These are phyloP conservation scores for Heteromyza rotundicornis DNA, from an alignment of 2,888 invertebrate species.

Conservation along the genomic window DNA sequence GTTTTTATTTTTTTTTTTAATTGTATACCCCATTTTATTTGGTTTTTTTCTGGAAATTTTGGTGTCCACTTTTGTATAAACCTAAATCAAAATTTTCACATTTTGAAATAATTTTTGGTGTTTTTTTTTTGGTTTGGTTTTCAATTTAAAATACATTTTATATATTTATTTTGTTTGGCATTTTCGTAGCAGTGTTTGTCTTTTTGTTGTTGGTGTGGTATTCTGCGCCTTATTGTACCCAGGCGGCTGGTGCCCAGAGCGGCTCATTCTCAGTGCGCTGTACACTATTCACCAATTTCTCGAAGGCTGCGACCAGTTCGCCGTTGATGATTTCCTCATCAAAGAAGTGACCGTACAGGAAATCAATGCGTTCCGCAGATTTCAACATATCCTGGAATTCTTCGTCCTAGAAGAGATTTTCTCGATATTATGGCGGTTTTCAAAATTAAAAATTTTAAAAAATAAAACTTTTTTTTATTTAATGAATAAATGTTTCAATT, in stretches of 20 bases:
- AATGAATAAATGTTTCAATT: too few relatives aligned
- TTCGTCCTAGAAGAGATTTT: slow-evolving; percentile 75
- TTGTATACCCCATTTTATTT: slow-evolving; percentile 6
- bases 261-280: slow-evolving; percentile 90
- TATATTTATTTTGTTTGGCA: slow-evolving; percentile 28
- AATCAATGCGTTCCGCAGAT: slow-evolving; percentile 86
- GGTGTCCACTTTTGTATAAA: neutral
- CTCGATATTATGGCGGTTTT: slow-evolving; percentile 23
- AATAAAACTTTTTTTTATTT: too few relatives aligned
- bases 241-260: slow-evolving; percentile 93
- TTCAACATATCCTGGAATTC: slow-evolving; percentile 88
- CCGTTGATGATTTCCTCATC: slow-evolving; percentile 94
- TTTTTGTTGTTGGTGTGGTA: slow-evolving; percentile 24
- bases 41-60: neutral
- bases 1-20: neutral
- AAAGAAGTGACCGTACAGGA: slow-evolving; percentile 91
- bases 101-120: slow-evolving; percentile 21
- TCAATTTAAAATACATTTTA: slow-evolving; percentile 11
- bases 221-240: slow-evolving; percentile 77
- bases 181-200: slow-evolving; percentile 36
- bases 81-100: slow-evolving; percentile 1
- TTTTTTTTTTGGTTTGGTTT: slow-evolving; percentile 15
- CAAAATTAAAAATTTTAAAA: slow-evolving; percentile 20
- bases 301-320: slow-evolving; percentile 83
- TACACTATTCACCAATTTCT: slow-evolving; percentile 80